Evolutionary conservation across 1,140 invertebrate genomes (phyloP), one percentile per base, ranked within the genome.

Genomic region (Mercenaria mercenaria): DNA sequence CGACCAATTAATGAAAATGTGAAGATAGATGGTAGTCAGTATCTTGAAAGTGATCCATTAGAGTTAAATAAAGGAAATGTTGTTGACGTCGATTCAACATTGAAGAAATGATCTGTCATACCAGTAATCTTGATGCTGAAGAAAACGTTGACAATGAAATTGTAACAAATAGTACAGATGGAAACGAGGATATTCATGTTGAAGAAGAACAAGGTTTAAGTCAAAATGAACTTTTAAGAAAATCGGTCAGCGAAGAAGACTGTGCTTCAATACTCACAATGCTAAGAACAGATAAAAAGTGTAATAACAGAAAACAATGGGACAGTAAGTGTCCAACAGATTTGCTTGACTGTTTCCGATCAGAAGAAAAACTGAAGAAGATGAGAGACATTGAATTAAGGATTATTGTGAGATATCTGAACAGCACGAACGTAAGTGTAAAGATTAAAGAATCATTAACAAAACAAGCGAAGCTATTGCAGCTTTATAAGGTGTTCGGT

Each of bases 281-380:
- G 20, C 8, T 84, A 1, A 20, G 47, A 26, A 72, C 82, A 15
- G 43, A 47, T 26, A 69, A 84, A 23, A 8, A 18, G 4, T 15
- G 61, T 47, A 84, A 72, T n/a, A 72, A 43, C 1, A 47, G 34
- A 52, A 37, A 56, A 0, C 18, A 50, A 32, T 84, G 82, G 82
- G 67, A 84, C 23, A 50, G 34, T 0, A 84, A 72, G 64, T 6
- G 0, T 37, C 4, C 61, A 18, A 20, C 1, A 0, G 67, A 43
- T n/a, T 26, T 84, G 32, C 37, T 47, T 11, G 29, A 67, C 8
- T 4, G 0, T 0, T 39, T 29, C 3, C 41, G 11, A 0, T 47
- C 39, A n/a, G 61, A 11, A 13, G n/a, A 43, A 0, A 23, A n/a
- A 23, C 23, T 83, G 0, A 67, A 23, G 0, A 10, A 15, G 11